Conservation (phyloP, 2,888 invertebrate genomes). For the Lasioglossum malachurum region DNA sequence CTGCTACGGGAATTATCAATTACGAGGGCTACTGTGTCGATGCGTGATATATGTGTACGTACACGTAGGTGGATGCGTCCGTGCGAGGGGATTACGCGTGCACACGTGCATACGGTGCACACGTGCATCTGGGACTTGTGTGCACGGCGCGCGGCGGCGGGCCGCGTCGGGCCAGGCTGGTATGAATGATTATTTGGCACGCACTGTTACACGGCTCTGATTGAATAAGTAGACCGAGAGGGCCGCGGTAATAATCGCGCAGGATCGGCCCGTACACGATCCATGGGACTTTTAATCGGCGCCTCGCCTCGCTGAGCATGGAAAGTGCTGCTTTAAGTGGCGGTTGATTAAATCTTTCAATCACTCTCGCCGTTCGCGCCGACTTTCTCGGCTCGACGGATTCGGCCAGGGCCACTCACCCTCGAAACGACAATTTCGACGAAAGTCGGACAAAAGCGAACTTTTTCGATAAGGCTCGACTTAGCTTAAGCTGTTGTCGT, state of each 20-base stretch:
- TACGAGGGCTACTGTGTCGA: constrained; percentile 53
- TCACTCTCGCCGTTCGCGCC: background rate
- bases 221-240: constrained; percentile 55
- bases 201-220: constrained; percentile 56
- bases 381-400: constrained; percentile 4
- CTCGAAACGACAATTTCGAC: background rate
- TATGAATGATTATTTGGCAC: constrained; percentile 58
- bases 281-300: constrained; percentile 15
- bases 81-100: constrained; percentile 32
- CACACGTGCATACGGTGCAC: constrained; percentile 20
- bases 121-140: background rate
- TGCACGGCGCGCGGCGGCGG: background rate
- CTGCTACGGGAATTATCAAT: constrained; percentile 70
- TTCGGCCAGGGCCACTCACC: background rate
- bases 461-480: background rate
- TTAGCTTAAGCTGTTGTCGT: background rate
- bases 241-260: constrained; percentile 39
- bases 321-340: background rate
- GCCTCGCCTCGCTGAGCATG: background rate
- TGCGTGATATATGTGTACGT: constrained; percentile 51
- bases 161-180: background rate
- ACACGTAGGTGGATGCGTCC: constrained; percentile 26
- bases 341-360: constrained; percentile 14
- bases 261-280: constrained; percentile 4
- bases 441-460: background rate